Evolutionary conservation across 30 jellyfish, hydroid and myxozoan genomes (phyloP).

Genomic region (Pelagia noctiluca): DNA sequence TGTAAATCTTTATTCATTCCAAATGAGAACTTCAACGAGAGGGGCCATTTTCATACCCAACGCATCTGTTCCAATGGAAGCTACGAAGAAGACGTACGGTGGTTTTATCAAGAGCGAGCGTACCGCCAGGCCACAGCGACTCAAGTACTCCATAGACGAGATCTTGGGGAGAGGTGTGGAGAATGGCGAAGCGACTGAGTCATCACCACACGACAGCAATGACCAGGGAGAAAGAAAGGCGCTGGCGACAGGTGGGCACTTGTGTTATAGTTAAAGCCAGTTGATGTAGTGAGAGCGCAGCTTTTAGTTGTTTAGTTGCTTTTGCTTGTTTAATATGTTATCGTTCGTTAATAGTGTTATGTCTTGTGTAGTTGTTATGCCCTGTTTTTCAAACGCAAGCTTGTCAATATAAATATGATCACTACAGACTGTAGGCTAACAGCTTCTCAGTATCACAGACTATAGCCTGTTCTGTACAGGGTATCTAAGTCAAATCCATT

Average conservation of each 20-base stretch:
- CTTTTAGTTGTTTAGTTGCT: too few species aligned
- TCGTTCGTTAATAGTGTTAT: too few species aligned
- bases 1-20: constrained; percentile 63
- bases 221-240: constrained; percentile 7
- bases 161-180: constrained; percentile 50
- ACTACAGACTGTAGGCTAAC: too few species aligned
- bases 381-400: too few species aligned
- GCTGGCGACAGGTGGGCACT: constrained; percentile 57
- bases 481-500: too few species aligned
- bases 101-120: constrained; percentile 32
- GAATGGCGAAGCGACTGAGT: constrained; percentile 30
- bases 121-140: constrained; percentile 46
- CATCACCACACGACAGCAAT: constrained; percentile 11
- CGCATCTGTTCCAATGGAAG: background rate
- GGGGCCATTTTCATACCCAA: constrained; percentile 36
- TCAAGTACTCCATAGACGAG: constrained; percentile 73
- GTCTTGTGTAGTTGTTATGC: too few species aligned
- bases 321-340: too few species aligned
- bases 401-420: too few species aligned
- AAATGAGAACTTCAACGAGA: constrained; percentile 56
- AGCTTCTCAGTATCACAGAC: too few species aligned
- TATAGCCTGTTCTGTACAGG: too few species aligned
- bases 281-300: background rate
- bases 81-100: background rate
- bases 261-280: background rate